A percentile compares a stretch with the other conserved stretches of the same genome.
phyloP scores from a whole-genome alignment of 2,113 vertebrate species.

The Gavialis gangeticus region DNA sequence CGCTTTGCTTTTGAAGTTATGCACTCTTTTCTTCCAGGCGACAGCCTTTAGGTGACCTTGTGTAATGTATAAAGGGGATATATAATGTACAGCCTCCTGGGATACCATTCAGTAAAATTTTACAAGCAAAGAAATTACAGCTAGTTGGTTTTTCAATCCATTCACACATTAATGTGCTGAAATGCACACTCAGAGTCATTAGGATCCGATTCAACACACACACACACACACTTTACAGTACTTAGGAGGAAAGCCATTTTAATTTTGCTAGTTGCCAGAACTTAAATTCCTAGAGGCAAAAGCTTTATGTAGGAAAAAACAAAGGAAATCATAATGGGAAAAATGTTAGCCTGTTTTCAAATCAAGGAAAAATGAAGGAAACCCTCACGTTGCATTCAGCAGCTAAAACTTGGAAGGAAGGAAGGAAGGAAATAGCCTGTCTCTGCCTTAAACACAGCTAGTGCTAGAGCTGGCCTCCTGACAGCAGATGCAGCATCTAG shows the following conservation, averaged over 20 bases:
- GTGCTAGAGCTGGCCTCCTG: fast-evolving
- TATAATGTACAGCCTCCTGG: constrained; percentile 35
- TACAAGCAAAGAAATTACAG: constrained; percentile 67
- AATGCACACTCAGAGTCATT: constrained; percentile 54
- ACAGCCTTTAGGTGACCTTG: constrained; percentile 58
- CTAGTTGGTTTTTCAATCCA: constrained; percentile 62
- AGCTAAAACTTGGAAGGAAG: background rate
- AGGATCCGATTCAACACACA: constrained; percentile 62
- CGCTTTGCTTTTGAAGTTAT: constrained; percentile 38
- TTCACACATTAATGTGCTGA: constrained; percentile 62
- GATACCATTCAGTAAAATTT: constrained; percentile 49
- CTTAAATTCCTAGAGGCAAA: constrained; percentile 59
- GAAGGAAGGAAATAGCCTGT: background rate
- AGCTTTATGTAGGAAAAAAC: constrained; percentile 37
- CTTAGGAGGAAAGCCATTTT: constrained; percentile 70
- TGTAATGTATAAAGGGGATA: constrained; percentile 24
- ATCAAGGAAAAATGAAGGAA: constrained; percentile 8
- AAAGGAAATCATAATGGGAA: constrained; percentile 43
- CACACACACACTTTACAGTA: constrained; percentile 60
- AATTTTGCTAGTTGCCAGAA: constrained; percentile 74
- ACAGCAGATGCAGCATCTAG: background rate
- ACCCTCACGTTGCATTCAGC: background rate
- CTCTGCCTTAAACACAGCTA: background rate
- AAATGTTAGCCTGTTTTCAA: background rate
- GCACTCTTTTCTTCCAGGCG: constrained; percentile 38